Evolutionary conservation across 2,113 vertebrate species (phyloP).

Genomic region (Tor tambroides): DNA sequence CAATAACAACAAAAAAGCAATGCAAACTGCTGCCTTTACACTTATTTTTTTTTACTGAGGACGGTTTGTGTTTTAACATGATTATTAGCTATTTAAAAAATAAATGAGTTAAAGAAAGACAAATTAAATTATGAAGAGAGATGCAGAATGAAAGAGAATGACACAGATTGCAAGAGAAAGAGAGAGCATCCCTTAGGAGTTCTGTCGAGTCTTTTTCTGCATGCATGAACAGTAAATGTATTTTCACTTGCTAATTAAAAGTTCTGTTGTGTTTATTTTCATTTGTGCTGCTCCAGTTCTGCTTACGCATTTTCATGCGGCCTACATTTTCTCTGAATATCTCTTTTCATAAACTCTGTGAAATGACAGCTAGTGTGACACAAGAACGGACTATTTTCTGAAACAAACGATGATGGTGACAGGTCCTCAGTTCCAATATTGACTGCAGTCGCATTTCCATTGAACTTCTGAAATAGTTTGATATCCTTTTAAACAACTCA

Average conservation of each 20-base stretch:
- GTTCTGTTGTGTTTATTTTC: conserved; percentile 19
- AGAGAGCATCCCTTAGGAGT: not conserved
- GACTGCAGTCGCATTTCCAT: not conserved
- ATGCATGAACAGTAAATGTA: conserved; percentile 41
- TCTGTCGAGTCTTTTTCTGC: conserved; percentile 34
- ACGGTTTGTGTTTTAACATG: not conserved
- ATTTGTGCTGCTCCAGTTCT: conserved; percentile 41
- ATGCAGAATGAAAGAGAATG: not conserved
- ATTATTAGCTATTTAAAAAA: not conserved
- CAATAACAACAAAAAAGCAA: not conserved
- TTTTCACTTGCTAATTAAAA: conserved; percentile 47
- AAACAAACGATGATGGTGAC: not conserved
- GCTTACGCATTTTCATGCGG: not conserved
- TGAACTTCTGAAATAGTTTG: not conserved
- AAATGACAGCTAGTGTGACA: not conserved
- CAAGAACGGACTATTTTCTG: not conserved
- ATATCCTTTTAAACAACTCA: not conserved
- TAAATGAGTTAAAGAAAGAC: not conserved
- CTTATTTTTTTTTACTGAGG: too few relatives aligned
- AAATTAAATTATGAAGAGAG: not conserved
- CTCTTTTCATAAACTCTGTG: not conserved
- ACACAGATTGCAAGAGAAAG: not conserved
- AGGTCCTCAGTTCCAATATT: not conserved
- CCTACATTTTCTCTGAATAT: conserved; percentile 25
- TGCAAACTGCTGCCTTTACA: not conserved